Evolutionary conservation across 2,113 vertebrate species (phyloP).

Genomic region (Siniperca chuatsi): DNA sequence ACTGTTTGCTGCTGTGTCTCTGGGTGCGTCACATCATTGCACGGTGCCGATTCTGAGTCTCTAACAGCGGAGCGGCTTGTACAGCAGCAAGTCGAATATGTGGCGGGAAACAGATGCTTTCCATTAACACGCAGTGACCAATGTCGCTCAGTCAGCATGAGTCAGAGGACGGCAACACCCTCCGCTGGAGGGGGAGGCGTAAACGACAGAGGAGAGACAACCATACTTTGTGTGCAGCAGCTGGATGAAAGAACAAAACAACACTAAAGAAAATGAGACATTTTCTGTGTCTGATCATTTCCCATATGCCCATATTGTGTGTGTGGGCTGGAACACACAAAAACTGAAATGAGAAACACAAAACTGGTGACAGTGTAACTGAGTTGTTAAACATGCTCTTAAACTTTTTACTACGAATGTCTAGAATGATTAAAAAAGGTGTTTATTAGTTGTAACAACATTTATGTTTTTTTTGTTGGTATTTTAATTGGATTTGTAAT

Average conservation of each 20-base stretch:
- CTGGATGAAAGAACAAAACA: slow-evolving; percentile 1
- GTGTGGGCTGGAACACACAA: not conserved
- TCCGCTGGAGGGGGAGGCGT: not conserved
- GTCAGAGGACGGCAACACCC: slow-evolving; percentile 30
- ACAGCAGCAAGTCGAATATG: not conserved
- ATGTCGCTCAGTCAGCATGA: slow-evolving; percentile 24
- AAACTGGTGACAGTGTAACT: not conserved
- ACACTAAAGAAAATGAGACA: not conserved
- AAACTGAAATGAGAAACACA: not conserved
- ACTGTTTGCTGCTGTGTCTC: not conserved
- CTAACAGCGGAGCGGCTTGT: not conserved
- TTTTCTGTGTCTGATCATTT: not conserved
- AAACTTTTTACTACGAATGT: not conserved
- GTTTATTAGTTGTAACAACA: too few species aligned
- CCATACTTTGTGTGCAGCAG: not conserved
- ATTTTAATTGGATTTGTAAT: too few species aligned
- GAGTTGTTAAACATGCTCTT: not conserved
- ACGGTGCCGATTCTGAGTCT: not conserved
- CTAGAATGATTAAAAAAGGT: not conserved
- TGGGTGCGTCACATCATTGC: not conserved
- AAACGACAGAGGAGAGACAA: not conserved
- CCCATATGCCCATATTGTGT: not conserved
- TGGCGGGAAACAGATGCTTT: slow-evolving; percentile 5
- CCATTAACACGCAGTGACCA: slow-evolving; percentile 28
- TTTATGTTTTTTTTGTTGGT: too few species aligned